Evolutionary conservation across 2,113 vertebrate species (phyloP).

Genomic region (Illadopsis cleaveri): DNA sequence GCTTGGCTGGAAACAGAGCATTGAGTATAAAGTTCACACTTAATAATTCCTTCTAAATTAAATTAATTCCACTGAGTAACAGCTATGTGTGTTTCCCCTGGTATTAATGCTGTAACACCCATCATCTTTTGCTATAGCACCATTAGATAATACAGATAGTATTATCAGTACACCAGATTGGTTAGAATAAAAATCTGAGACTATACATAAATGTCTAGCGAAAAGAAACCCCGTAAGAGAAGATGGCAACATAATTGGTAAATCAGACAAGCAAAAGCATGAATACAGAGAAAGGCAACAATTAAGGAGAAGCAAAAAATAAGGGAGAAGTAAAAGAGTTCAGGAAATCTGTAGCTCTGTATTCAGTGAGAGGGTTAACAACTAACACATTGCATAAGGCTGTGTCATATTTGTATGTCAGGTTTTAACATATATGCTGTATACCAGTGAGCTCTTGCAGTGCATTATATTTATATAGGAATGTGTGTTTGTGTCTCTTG

Average conservation of each 20-base stretch:
- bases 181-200: not conserved
- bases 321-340: not conserved
- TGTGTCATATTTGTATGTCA: not conserved
- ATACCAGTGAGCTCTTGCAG: not conserved
- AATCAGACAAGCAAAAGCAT: not conserved
- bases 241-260: not conserved
- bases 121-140: not conserved
- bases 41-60: not conserved
- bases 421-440: not conserved
- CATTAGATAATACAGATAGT: not conserved
- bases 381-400: not conserved
- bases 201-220: not conserved
- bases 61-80: not conserved
- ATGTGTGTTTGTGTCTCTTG: not conserved
- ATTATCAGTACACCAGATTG: not conserved
- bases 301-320: not conserved
- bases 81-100: not conserved
- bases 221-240: not conserved
- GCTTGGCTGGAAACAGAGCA: not conserved
- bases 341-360: not conserved
- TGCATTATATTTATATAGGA: not conserved
- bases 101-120: not conserved
- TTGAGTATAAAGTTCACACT: not conserved
- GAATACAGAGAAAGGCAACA: not conserved
- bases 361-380: not conserved